A percentile compares a stretch with the other conserved stretches of the same genome.
phyloP scores from a whole-genome alignment of 1,140 invertebrate genomes.

The Arctopsyche grandis region DNA sequence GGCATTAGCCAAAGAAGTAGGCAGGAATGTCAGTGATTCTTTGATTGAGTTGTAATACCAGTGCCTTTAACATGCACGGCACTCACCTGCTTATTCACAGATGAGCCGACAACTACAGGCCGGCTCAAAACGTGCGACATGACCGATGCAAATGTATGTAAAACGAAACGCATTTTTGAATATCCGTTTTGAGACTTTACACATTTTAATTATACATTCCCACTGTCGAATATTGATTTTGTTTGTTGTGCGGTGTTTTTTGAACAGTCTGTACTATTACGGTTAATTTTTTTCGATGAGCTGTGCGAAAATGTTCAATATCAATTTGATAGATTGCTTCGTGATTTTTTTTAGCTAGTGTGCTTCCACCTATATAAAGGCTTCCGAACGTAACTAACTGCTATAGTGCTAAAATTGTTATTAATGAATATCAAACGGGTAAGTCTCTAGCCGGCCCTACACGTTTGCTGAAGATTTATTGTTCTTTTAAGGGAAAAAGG shows the following conservation, averaged over 20 bases:
- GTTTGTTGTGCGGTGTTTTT: too few species aligned
- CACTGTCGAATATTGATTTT: too few species aligned
- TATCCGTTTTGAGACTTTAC: too few species aligned
- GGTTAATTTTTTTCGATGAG: conserved; percentile 8
- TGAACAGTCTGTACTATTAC: neutral
- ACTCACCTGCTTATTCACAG: conserved; percentile 24
- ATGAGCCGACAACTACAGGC: conserved; percentile 5
- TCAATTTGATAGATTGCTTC: conserved; percentile 15
- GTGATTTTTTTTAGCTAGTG: conserved; percentile 21
- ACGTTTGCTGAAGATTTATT: conserved; percentile 8
- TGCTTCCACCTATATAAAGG: too few species aligned
- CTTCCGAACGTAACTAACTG: too few species aligned
- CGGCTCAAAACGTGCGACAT: neutral
- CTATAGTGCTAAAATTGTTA: too few species aligned
- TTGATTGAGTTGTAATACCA: conserved; percentile 44
- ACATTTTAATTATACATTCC: too few species aligned
- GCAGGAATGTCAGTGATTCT: conserved; percentile 44
- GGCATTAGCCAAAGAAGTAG: conserved; percentile 47
- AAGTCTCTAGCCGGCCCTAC: too few species aligned
- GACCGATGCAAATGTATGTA: too few species aligned
- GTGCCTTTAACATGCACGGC: conserved; percentile 13
- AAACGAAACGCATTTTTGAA: too few species aligned
- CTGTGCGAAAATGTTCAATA: neutral
- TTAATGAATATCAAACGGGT: too few species aligned
- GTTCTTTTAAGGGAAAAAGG: neutral